Evolutionary conservation across 2,797 vertebrate species (phyloP).

Genomic region (Otolemur crassicaudatus): DNA sequence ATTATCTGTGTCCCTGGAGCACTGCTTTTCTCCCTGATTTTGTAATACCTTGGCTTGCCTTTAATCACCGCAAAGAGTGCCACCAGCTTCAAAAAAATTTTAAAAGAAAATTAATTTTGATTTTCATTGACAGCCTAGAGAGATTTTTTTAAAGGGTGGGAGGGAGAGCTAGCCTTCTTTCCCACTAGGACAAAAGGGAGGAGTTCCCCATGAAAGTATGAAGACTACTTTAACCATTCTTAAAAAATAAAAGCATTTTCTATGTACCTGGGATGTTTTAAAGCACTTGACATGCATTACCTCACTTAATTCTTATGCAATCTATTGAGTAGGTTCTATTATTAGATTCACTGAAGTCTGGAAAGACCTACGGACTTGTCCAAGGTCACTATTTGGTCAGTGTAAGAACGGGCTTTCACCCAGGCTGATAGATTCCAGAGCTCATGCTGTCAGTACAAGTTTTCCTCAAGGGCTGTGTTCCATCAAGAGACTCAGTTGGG

Average conservation of each 20-base stretch:
- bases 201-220: not conserved
- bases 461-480: not conserved
- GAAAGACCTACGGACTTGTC: not conserved
- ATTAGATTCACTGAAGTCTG: not conserved
- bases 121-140: slow-evolving; percentile 22
- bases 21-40: not conserved
- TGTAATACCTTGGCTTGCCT: not conserved
- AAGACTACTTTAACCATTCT: not conserved
- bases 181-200: not conserved
- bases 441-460: not conserved
- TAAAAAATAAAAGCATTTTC: not conserved
- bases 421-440: not conserved
- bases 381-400: not conserved
- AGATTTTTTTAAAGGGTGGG: not conserved
- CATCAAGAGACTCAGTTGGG: not conserved
- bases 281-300: not conserved
- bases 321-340: not conserved
- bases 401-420: not conserved
- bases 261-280: not conserved
- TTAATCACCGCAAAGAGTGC: slow-evolving; percentile 30
- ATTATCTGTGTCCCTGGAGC: slow-evolving; percentile 43
- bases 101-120: slow-evolving; percentile 61
- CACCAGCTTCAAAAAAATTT: slow-evolving; percentile 8
- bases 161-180: not conserved
- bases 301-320: not conserved